phyloP scores from a whole-genome alignment of 2,888 invertebrate species.

The Temnothorax unifasciatus region DNA sequence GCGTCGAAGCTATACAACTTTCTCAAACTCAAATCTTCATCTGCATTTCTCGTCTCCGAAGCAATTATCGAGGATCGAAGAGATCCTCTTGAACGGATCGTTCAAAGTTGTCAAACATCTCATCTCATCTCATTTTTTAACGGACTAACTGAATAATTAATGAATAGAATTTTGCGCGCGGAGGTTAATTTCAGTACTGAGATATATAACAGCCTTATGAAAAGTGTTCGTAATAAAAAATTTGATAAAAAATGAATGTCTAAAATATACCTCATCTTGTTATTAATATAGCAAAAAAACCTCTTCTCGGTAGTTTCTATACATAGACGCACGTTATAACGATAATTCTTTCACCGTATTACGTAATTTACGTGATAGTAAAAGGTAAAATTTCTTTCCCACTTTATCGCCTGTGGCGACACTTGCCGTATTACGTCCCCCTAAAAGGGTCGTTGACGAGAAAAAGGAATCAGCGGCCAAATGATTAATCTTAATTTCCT shows the following conservation, averaged over 20 bases:
- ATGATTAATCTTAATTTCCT: slow-evolving; percentile 4
- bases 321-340: not conserved
- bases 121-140: not conserved
- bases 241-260: not conserved
- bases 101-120: not conserved
- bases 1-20: not conserved
- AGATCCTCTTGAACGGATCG: not conserved
- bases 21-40: slow-evolving; percentile 6
- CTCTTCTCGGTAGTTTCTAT: not conserved
- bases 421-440: not conserved
- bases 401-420: not conserved
- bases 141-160: slow-evolving; percentile 17
- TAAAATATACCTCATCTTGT: not conserved
- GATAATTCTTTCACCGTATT: not conserved
- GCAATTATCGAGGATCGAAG: slow-evolving; percentile 1
- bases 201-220: not conserved
- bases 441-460: not conserved
- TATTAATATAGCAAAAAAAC: not conserved
- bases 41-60: not conserved
- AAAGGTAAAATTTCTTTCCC: not conserved
- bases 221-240: not conserved
- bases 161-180: not conserved
- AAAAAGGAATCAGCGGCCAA: not conserved
- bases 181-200: not conserved
- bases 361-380: not conserved